These are phyloP conservation scores for Sebastiscus tertius DNA, from an alignment of 2,797 vertebrate genomes.

Conservation along the genomic window DNA sequence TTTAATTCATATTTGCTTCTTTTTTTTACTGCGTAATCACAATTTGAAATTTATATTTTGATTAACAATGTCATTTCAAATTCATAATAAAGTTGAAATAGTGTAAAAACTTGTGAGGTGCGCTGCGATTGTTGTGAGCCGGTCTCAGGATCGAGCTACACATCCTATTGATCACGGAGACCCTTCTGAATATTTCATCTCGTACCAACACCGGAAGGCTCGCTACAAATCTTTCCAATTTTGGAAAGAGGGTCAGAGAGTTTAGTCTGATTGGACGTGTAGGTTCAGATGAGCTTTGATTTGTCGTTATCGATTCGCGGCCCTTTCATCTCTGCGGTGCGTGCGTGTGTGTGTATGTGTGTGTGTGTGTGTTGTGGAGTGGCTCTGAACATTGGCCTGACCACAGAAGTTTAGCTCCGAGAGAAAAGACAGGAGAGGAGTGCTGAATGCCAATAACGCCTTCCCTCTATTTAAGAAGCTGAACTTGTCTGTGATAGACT, in stretches of 20 bases:
- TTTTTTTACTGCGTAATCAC: neutral
- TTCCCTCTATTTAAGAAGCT: conserved; percentile 64
- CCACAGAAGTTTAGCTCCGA: conserved; percentile 60
- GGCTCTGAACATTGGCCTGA: conserved; percentile 56
- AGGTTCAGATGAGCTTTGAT: conserved; percentile 78
- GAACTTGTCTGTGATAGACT: conserved; percentile 49
- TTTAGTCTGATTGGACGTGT: conserved; percentile 73
- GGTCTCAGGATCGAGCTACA: conserved; percentile 35
- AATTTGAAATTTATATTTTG: neutral
- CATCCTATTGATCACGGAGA: conserved; percentile 69
- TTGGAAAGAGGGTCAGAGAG: conserved; percentile 68
- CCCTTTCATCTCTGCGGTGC: conserved; percentile 75
- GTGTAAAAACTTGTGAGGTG: neutral
- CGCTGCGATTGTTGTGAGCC: conserved; percentile 34
- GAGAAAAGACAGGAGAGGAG: conserved; percentile 61
- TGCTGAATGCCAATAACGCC: conserved; percentile 67
- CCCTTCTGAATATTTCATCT: conserved; percentile 75
- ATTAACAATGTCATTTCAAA: neutral
- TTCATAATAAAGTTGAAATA: neutral
- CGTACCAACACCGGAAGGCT: conserved; percentile 70
- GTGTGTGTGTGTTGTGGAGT: conserved; percentile 20
- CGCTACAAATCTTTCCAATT: conserved; percentile 76
- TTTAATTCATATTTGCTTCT: neutral
- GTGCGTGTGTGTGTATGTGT: conserved; percentile 22
- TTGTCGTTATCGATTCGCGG: conserved; percentile 75